Conservation (phyloP, 53 echinoderm and acorn worm species). For the Paelopatides confundens region DNA sequence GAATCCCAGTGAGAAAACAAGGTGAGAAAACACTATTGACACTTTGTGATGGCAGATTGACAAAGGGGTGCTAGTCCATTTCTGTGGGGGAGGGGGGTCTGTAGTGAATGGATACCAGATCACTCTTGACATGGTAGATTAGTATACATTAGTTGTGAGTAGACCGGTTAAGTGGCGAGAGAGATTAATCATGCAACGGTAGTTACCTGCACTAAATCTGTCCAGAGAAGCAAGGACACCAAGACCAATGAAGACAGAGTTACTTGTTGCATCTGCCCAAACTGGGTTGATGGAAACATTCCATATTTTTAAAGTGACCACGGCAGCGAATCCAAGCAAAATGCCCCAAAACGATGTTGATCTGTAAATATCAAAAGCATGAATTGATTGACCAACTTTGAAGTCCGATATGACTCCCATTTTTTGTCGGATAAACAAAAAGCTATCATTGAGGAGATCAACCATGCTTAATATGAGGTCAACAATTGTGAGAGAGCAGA, state of each 20-base stretch:
- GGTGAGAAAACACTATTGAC: no score
- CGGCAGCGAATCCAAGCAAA: conserved; percentile 72
- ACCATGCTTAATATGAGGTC: background rate
- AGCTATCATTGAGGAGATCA: background rate
- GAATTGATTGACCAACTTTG: background rate
- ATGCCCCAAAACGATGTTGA: conserved; percentile 89
- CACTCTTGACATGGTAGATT: no score
- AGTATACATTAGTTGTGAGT: no score
- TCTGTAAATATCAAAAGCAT: conserved; percentile 46
- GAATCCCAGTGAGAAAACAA: no score
- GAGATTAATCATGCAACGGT: no score
- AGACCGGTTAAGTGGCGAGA: no score
- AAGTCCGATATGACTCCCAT: background rate
- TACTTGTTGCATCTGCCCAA: conserved; percentile 75
- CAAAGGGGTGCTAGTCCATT: no score
- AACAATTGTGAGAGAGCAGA: background rate
- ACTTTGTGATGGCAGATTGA: no score
- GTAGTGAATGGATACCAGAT: no score
- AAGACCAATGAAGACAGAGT: conserved; percentile 80
- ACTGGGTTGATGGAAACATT: conserved; percentile 87
- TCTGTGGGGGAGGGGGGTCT: no score
- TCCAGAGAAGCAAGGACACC: conserved; percentile 86
- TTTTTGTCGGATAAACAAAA: background rate
- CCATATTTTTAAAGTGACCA: conserved; percentile 81
- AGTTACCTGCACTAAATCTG: conserved; percentile 77